Conservation (phyloP, 2,797 vertebrate genomes). For the Fratercula arctica region DNA sequence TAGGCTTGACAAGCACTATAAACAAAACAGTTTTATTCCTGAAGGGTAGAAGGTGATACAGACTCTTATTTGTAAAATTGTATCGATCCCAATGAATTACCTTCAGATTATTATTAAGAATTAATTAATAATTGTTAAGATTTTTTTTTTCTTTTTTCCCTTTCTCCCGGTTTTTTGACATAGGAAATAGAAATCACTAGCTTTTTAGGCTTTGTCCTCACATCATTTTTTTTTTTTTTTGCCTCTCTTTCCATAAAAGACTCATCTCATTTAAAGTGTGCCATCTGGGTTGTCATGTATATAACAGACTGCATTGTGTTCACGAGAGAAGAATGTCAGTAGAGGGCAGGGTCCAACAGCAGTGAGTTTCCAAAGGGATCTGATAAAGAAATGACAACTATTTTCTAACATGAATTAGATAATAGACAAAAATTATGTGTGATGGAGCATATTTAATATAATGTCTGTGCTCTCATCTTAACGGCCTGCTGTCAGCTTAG, state of each 20-base stretch:
- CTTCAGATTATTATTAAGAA: neutral
- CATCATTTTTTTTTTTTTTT: neutral
- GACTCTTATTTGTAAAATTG: neutral
- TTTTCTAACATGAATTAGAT: conserved; percentile 15
- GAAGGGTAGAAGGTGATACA: neutral
- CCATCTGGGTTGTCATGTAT: neutral
- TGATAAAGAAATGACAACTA: conserved; percentile 37
- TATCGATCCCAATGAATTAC: neutral
- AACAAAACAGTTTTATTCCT: neutral
- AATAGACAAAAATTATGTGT: conserved; percentile 2
- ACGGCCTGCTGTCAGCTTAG: neutral
- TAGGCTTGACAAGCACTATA: neutral
- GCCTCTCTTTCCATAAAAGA: neutral
- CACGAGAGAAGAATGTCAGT: conserved; percentile 34
- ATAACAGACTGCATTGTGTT: conserved; percentile 20
- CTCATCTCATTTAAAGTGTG: neutral
- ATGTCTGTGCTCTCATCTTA: neutral
- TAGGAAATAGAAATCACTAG: neutral
- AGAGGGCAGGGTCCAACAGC: conserved; percentile 58
- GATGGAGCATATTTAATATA: neutral
- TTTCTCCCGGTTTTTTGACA: neutral
- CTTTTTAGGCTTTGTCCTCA: neutral
- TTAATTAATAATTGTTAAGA: neutral
- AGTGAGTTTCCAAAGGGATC: conserved; percentile 18
- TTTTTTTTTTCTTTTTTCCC: neutral